These are phyloP conservation scores for Nematostella vectensis DNA, from an alignment of 92 coral and sea anemone genomes.

Conservation along the genomic window DNA sequence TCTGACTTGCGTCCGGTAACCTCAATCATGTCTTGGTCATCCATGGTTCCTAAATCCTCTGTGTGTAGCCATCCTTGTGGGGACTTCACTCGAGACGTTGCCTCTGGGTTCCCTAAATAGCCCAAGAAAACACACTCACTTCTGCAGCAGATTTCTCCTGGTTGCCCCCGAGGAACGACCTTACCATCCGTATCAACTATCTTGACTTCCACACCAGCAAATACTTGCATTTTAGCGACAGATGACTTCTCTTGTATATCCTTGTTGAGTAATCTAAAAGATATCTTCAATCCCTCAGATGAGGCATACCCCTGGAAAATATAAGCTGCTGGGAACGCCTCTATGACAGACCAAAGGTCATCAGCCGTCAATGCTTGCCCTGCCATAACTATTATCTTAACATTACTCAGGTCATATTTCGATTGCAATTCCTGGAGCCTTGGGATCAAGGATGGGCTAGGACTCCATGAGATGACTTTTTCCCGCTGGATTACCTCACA, in stretches of 20 bases:
- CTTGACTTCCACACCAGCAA: slow-evolving; percentile 12
- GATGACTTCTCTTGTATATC: neutral
- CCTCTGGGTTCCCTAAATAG: slow-evolving; percentile 11
- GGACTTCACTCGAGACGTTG: slow-evolving; percentile 1
- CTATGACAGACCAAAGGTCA: slow-evolving; percentile 4
- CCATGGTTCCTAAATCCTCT: slow-evolving; percentile 20
- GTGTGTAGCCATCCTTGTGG: slow-evolving; percentile 13
- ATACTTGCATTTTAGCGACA: slow-evolving; percentile 11
- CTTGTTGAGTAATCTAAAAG: slow-evolving; percentile 1
- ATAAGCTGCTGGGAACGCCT: slow-evolving; percentile 8
- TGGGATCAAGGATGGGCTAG: neutral
- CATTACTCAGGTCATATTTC: slow-evolving; percentile 15
- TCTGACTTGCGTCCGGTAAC: slow-evolving; percentile 10
- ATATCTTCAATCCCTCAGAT: slow-evolving; percentile 6
- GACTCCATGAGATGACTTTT: neutral
- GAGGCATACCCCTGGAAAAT: slow-evolving; percentile 4
- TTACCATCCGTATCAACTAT: slow-evolving; percentile 9
- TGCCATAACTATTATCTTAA: slow-evolving; percentile 10
- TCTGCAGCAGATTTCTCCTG: slow-evolving; percentile 11
- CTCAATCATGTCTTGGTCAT: slow-evolving; percentile 8
- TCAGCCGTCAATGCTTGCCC: slow-evolving; percentile 14
- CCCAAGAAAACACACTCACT: slow-evolving; percentile 2
- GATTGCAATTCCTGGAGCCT: slow-evolving; percentile 6
- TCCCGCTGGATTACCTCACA: neutral
- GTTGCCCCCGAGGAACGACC: slow-evolving; percentile 12